Conservation (phyloP, 2,797 vertebrate species). For the Staurois parvus region DNA sequence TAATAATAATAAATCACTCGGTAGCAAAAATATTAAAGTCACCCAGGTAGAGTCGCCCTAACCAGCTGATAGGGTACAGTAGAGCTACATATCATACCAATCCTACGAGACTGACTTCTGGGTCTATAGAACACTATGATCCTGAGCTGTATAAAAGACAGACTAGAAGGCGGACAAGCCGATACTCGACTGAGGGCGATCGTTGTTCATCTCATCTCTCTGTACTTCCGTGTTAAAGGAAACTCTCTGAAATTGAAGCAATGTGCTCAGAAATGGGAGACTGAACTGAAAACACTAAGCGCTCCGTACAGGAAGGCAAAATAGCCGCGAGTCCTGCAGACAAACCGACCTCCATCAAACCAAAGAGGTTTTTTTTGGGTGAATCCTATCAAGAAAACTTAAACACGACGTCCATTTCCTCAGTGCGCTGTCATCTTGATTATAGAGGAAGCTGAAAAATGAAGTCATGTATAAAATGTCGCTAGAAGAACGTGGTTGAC, state of each 20-base stretch:
- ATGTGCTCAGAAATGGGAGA: slow-evolving; percentile 8
- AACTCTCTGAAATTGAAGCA: slow-evolving; percentile 28
- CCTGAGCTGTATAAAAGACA: neutral
- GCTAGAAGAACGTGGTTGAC: neutral
- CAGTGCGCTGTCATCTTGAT: neutral
- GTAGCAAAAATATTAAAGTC: too few relatives aligned
- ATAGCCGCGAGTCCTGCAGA: neutral
- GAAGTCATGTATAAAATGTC: neutral
- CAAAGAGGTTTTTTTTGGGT: neutral
- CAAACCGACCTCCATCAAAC: slow-evolving; percentile 25
- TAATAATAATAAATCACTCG: too few relatives aligned
- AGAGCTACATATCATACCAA: too few relatives aligned
- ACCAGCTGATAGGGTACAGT: too few relatives aligned
- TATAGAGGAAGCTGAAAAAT: neutral
- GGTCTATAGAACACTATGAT: too few relatives aligned
- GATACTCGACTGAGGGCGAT: neutral
- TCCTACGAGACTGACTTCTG: too few relatives aligned
- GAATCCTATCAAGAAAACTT: neutral
- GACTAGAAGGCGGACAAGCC: neutral
- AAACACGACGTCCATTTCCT: neutral
- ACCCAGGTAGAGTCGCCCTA: too few relatives aligned
- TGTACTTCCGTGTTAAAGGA: neutral
- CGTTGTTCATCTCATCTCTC: slow-evolving; percentile 2
- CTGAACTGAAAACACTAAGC: neutral
- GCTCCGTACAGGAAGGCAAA: neutral